phyloP scores from a whole-genome alignment of 2,888 invertebrate genomes.

The Oeneis ivallda region DNA sequence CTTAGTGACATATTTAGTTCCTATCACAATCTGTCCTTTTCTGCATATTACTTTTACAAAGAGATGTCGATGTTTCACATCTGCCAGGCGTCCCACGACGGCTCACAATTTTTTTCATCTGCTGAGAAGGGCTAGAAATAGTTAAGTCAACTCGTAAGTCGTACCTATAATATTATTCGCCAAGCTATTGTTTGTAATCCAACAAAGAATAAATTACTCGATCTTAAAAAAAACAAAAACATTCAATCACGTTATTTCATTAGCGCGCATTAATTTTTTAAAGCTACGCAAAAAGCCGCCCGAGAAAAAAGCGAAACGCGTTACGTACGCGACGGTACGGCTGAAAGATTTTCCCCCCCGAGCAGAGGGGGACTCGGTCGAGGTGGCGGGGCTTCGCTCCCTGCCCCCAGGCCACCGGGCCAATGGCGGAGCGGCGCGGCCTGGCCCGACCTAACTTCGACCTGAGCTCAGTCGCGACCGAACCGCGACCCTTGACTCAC shows the following conservation, averaged over 20 bases:
- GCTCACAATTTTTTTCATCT: too few relatives aligned
- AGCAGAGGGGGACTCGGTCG: constrained; percentile 52
- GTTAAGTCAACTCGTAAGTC: too few relatives aligned
- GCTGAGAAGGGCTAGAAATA: too few relatives aligned
- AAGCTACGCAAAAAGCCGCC: constrained; percentile 21
- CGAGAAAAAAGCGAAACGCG: constrained; percentile 40
- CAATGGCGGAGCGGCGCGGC: constrained; percentile 78
- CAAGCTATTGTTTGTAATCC: too few relatives aligned
- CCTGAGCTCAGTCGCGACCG: constrained; percentile 76
- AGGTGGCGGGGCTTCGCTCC: constrained; percentile 80
- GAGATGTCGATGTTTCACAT: too few relatives aligned
- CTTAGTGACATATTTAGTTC: too few relatives aligned
- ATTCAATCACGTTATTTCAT: not conserved
- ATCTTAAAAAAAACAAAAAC: not conserved
- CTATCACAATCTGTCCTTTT: too few relatives aligned
- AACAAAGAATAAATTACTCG: too few relatives aligned
- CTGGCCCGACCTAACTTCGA: constrained; percentile 75
- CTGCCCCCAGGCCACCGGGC: constrained; percentile 80
- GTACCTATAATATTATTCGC: too few relatives aligned
- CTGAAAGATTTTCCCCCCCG: constrained; percentile 73
- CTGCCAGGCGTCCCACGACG: too few relatives aligned
- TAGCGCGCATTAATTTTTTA: not conserved
- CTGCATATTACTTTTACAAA: too few relatives aligned
- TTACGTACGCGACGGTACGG: constrained; percentile 73
- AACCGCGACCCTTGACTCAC: constrained; percentile 81